Base-by-base conservation (phyloP, 2,888 invertebrate species). In the Andrena camellia region DNA sequence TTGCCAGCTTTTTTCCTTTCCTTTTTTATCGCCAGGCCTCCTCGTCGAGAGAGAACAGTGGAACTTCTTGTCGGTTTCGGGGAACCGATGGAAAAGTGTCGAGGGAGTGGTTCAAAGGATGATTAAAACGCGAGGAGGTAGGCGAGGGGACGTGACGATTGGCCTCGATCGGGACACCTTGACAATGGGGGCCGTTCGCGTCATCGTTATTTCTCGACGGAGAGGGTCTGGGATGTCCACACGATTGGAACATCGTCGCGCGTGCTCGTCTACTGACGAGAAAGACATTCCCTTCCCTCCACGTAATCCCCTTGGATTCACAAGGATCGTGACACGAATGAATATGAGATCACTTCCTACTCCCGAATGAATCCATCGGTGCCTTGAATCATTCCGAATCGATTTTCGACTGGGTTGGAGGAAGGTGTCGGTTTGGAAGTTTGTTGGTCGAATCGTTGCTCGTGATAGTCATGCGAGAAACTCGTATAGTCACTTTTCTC, bases 271-370 rank as follows among this genome's bases (percentile, higher is more conserved):
- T 7, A 35, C n/a, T 81, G 72, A 73, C 79, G 63, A 57, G 42
- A 29, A 20, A 59, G 54, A 60, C 79, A 68, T 72, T 72, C 72
- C 35, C 69, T 35, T 29, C 35, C 26, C 50, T 52, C 3, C 42
- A 8, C 80, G 73, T 60, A 80, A 80, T 80, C 72, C 64, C 26
- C 54, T 42, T 59, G 20, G 35, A 10, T 20, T 50, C 17, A 35
- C 4, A 29, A 23, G 23, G 59, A 52, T 66, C 78, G 64, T 66
- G 64, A 66, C 50, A 26, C 57, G 69, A 78, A 70, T 69, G 64
- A n/a, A 69, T 64, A 67, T 76, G 66, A 66, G 75, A 74, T 78
- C 76, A 66, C 33, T 70, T 75, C 59, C 64, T 60, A 60, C 8
- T 10, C 6, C 0, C 52, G 26, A 54, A 42, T 29, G 26, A 63